phyloP scores from a whole-genome alignment of 2,888 invertebrate genomes.

The Ommatoiulus sabulosus region DNA sequence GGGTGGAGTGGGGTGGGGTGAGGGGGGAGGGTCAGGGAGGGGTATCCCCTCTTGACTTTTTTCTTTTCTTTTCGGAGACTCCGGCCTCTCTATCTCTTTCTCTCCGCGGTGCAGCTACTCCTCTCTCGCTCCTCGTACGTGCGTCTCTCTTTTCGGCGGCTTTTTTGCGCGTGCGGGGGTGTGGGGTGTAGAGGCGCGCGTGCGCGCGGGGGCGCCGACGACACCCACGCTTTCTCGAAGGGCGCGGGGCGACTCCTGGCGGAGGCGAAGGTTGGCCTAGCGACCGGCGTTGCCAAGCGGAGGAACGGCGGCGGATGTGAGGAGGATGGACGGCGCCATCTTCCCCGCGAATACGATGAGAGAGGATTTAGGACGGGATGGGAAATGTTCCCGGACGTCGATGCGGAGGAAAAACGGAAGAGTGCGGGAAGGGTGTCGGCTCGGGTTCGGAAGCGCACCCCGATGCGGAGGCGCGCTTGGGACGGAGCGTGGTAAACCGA shows the following conservation, averaged over 20 bases:
- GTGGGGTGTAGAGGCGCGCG: not conserved
- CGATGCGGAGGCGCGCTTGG: not conserved
- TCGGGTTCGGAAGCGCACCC: not conserved
- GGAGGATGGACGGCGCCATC: not conserved
- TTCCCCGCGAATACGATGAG: too few species aligned
- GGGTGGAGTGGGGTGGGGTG: not conserved
- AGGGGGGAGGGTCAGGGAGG: not conserved
- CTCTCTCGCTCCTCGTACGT: too few species aligned
- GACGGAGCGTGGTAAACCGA: too few species aligned
- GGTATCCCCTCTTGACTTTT: not conserved
- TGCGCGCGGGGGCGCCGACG: not conserved
- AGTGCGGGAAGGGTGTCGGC: not conserved
- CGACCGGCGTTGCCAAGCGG: not conserved
- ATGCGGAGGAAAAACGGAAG: not conserved
- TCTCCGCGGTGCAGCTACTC: too few species aligned
- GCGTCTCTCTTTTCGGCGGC: not conserved
- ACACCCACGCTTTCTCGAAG: not conserved
- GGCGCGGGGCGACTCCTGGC: not conserved
- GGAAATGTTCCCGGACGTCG: not conserved
- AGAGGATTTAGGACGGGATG: too few species aligned
- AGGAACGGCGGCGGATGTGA: not conserved
- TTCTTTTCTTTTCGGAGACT: not conserved
- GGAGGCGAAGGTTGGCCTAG: not conserved
- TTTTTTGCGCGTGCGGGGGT: slow-evolving; percentile 25
- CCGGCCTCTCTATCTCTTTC: too few species aligned